phyloP scores from a whole-genome alignment of 2,888 invertebrate genomes.

The Globia sparganii region DNA sequence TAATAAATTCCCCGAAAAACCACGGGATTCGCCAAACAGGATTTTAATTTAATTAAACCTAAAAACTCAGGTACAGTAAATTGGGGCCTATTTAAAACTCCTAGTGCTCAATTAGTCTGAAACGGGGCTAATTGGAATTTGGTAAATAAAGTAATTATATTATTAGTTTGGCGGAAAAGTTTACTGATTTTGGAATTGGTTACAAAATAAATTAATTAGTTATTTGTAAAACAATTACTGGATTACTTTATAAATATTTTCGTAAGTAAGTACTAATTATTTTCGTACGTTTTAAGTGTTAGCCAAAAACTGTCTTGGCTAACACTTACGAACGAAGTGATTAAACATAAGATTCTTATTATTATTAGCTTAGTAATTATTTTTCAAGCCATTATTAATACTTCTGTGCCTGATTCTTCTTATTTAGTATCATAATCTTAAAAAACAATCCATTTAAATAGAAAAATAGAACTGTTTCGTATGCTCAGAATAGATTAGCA shows the following conservation, averaged over 20 bases:
- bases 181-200: not conserved
- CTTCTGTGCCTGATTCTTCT: not conserved
- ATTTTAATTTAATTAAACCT: slow-evolving; percentile 40
- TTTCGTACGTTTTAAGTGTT: too few species aligned
- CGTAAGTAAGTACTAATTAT: too few species aligned
- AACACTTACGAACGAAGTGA: not conserved
- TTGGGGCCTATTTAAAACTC: slow-evolving; percentile 23
- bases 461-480: not conserved
- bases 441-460: not conserved
- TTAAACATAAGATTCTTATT: not conserved
- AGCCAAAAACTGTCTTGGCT: not conserved
- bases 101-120: slow-evolving; percentile 22
- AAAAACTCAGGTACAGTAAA: slow-evolving; percentile 27
- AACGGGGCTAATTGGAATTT: slow-evolving; percentile 41
- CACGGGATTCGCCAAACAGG: not conserved
- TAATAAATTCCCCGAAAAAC: slow-evolving; percentile 6
- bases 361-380: not conserved
- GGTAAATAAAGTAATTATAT: not conserved
- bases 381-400: too few species aligned
- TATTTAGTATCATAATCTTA: not conserved
- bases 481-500: not conserved
- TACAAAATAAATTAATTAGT: not conserved
- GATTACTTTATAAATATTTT: too few species aligned
- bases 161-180: not conserved
- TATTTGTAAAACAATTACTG: not conserved